These are phyloP conservation scores for Poecilia gillii DNA, from an alignment of 2,797 vertebrate genomes.

Conservation along the genomic window DNA sequence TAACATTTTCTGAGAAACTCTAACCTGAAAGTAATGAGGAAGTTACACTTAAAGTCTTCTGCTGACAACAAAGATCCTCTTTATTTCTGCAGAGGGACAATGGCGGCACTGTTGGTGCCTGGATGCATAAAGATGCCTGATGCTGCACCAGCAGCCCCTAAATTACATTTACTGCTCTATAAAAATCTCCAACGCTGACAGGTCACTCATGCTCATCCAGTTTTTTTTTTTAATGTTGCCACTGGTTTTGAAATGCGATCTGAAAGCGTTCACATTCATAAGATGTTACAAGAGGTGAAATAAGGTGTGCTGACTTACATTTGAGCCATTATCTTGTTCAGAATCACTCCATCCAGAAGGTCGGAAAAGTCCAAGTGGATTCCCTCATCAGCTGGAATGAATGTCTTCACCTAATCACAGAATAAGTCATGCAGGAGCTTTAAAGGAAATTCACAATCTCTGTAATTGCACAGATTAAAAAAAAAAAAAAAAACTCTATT, in stretches of 20 bases:
- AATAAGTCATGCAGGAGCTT: conserved; percentile 2
- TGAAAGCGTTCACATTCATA: conserved; percentile 3
- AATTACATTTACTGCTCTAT: neutral
- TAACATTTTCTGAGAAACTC: conserved; percentile 21
- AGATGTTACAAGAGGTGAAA: neutral
- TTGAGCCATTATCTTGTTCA: conserved; percentile 92
- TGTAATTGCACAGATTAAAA: neutral
- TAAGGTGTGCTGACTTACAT: conserved; percentile 83
- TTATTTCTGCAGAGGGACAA: conserved; percentile 61
- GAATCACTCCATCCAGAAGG: conserved; percentile 89
- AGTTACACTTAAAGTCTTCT: conserved; percentile 37
- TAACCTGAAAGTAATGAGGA: conserved; percentile 44
- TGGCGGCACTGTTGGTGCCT: conserved; percentile 59
- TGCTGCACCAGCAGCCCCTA: conserved; percentile 38
- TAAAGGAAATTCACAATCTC: neutral
- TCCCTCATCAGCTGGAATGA: conserved; percentile 84
- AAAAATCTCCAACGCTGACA: neutral
- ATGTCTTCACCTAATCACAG: conserved; percentile 88
- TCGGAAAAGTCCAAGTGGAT: conserved; percentile 87
- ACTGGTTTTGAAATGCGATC: conserved; percentile 13
- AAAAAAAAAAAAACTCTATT: neutral
- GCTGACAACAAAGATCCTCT: conserved; percentile 68
- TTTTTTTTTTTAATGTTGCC: neutral
- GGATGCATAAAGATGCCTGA: conserved; percentile 43
- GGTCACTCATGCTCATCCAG: neutral